Base-by-base conservation (phyloP, 2,113 vertebrate genomes). In the Gasterosteus nipponicus region DNA sequence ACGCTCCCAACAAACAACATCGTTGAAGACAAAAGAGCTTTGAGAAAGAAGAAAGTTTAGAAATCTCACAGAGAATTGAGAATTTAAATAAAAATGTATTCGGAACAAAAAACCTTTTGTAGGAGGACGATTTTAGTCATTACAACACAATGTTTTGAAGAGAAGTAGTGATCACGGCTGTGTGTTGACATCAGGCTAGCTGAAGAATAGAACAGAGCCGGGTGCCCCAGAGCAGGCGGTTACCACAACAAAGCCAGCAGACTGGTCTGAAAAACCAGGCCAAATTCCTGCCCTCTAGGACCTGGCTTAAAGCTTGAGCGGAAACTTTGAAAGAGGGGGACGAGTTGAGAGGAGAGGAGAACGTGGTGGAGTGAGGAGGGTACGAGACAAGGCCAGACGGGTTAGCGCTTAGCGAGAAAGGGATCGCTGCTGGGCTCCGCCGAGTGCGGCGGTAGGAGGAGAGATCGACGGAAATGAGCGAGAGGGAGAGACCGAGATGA, bases 221-320 rank as follows among this genome's bases (percentile, higher is more conserved):
- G 84, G 87, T 90, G 89, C 92, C 91, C 89, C 91, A 67, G 80
- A 90, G 87, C 89, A 90, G 82, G 73, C 85, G 78, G 89, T 92
- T 90, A 92, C 86, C 89, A 92, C 88, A 93, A 93, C 91, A 93
- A 93, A 93, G 89, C 86, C 77, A 78, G 63, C 78, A 88, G 90
- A 82, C 92, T 84, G 87, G 85, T 89, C 81, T 89, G 81, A 82
- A 89, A 91, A 91, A 90, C 72, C 85, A 87, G 87, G 86, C 86
- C 86, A 90, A 90, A 92, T 89, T 92, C 90, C 86, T 93, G 87
- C 88, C 89, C 87, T 89, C 76, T 87, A 91, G 90, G 86, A 91
- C 91, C 86, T 84, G 86, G 90, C 87, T 89, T 84, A 85, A 83
- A 91, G 83, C 87, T 89, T 35, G 73, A 85, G 88, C 77, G 77